Base-by-base conservation (phyloP, 2,888 invertebrate species). In the Isotomurus palustris region DNA sequence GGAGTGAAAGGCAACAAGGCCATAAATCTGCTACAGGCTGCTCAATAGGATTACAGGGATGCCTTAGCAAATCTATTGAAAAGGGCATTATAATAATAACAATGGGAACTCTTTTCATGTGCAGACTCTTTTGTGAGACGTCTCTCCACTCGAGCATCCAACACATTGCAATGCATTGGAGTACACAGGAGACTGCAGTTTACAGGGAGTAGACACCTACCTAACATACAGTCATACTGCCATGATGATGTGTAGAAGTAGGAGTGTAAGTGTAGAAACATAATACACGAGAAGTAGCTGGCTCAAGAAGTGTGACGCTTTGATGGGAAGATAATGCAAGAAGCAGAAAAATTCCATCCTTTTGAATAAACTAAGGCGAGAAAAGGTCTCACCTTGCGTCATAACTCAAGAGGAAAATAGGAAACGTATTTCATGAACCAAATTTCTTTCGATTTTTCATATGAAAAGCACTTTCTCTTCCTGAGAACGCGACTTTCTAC, bases 241-340 rank as follows among this genome's bases (percentile, higher is more conserved):
- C n/a, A n/a, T n/a, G n/a, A n/a, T n/a, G n/a, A n/a, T n/a, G n/a
- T n/a, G n/a, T n/a, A n/a, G n/a, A n/a, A n/a, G n/a, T n/a, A n/a
- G n/a, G n/a, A n/a, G n/a, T n/a, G n/a, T n/a, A n/a, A n/a, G n/a
- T n/a, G n/a, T n/a, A n/a, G n/a, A n/a, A n/a, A n/a, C n/a, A n/a
- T n/a, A n/a, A n/a, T n/a, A n/a, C n/a, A n/a, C n/a, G n/a, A n/a
- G n/a, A n/a, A n/a, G n/a, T n/a, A n/a, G n/a, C n/a, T n/a, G n/a
- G n/a, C 10, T 17, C 12, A 40, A 19, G 12, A 6, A 17, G 12
- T 14, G 40, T 14, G 40, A 40, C 19, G 40, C 40, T 6, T 57
- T 51, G 57, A 57, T 53, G 52, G 21, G 52, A 57, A 57, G 57
- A 57, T 57, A 57, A 57, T 57, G 48, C 48, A 57, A 41, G 47